Base-by-base conservation (phyloP, 2,797 vertebrate species). In the Enteromius trimaculatus region DNA sequence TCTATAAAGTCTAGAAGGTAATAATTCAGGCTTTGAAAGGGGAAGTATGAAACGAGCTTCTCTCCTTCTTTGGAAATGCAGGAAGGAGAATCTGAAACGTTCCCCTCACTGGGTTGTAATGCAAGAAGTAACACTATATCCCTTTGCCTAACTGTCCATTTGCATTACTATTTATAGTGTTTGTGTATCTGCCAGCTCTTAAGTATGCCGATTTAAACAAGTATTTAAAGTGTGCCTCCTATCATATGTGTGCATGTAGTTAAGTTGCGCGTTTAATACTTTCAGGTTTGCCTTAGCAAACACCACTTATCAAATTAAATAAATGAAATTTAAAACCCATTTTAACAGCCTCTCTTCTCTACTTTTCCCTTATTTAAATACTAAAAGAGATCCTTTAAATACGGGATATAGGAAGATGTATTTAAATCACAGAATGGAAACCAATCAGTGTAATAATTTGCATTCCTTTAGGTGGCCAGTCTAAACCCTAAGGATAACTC, bases 401-500 rank as follows among this genome's bases (percentile, higher is more conserved):
- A n/a, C n/a, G n/a, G n/a, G n/a, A n/a, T n/a, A n/a, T n/a, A n/a
- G n/a, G n/a, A n/a, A n/a, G n/a, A n/a, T n/a, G n/a, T n/a, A n/a
- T n/a, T 29, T 29, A 29, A 29, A 29, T n/a, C 8, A 44, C 37
- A 68, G 14, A 26, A 16, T 13, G 53, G 42, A 72, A n/a, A 55
- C 5, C 19, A 55, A 23, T 70, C 13, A 37, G 17, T 19, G 11
- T 4, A 49, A 21, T 80, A 0, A 49, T 55, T 74, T 83, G 26
- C 17, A 26, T 55, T 19, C 1, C 26, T 47, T n/a, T 90, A 99
- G 97, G 97, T 98, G 89, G 97, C 96, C 82, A 96, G 91, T 90
- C 89, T 97, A 84, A 98, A 97, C 90, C 91, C 96, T 84, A 97
- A 97, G 93, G 96, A 98, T 89, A 97, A 97, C 89, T 94, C 96